Percentiles rank a stretch among this genome's conserved stretches.
phyloP scores from a whole-genome alignment of 2,113 vertebrate species.

The Hirundichthys speculiger region DNA sequence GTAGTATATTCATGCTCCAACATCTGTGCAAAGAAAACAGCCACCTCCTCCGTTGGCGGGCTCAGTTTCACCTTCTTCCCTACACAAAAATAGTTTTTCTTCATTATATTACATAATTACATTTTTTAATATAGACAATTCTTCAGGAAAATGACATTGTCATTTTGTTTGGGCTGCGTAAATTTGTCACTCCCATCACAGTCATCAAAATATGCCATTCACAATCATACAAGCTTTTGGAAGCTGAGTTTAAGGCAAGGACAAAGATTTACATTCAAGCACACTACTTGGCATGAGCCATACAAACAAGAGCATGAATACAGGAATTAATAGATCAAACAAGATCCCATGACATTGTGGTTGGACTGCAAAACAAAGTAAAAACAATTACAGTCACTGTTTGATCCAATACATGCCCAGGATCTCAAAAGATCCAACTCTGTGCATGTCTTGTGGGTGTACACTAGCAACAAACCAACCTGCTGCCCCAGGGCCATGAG shows the following conservation, averaged over 20 bases:
- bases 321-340: constrained; percentile 44
- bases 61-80: constrained; percentile 78
- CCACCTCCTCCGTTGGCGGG: constrained; percentile 77
- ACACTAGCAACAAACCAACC: too few relatives aligned
- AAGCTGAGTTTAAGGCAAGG: constrained; percentile 27
- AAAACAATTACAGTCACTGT: constrained; percentile 48
- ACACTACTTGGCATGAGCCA: constrained; percentile 14
- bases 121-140: too few relatives aligned
- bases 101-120: too few relatives aligned
- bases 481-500: too few relatives aligned
- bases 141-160: background rate
- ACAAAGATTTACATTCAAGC: constrained; percentile 47
- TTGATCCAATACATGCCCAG: constrained; percentile 22
- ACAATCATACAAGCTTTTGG: background rate
- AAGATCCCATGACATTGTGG: background rate
- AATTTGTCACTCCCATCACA: background rate
- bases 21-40: constrained; percentile 82
- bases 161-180: background rate
- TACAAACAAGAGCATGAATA: constrained; percentile 34
- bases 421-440: constrained; percentile 5
- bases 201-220: background rate
- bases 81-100: constrained; percentile 36
- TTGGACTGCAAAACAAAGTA: constrained; percentile 34
- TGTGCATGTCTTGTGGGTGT: too few relatives aligned
- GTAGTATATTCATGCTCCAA: constrained; percentile 85